Conservation (phyloP, 2,113 vertebrate genomes). For the Leuciscus idus region DNA sequence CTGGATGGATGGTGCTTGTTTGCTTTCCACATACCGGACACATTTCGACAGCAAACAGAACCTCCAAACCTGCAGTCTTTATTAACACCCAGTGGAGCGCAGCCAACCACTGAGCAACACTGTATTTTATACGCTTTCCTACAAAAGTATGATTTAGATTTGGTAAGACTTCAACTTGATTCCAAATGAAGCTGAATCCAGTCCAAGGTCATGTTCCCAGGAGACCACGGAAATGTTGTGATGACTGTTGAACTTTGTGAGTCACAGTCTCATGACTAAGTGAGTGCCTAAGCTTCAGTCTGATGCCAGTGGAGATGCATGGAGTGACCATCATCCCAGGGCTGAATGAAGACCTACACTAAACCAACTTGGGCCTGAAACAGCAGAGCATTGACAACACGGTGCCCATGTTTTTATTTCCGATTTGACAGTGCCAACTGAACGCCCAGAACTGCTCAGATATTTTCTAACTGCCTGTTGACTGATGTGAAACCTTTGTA, state of each 20-base stretch:
- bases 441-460: neutral
- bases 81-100: neutral
- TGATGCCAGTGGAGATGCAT: constrained; percentile 23
- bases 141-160: neutral
- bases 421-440: constrained; percentile 31
- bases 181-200: neutral
- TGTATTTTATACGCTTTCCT: constrained; percentile 29
- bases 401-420: constrained; percentile 24
- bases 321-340: neutral
- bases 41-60: neutral
- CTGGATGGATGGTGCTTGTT: neutral
- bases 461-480: constrained; percentile 18
- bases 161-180: neutral
- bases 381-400: constrained; percentile 26
- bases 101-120: neutral
- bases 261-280: constrained; percentile 20
- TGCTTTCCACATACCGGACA: neutral
- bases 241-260: neutral
- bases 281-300: constrained; percentile 31
- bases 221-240: neutral
- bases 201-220: neutral
- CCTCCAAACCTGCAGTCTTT: neutral
- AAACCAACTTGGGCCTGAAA: constrained; percentile 23
- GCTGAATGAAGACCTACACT: constrained; percentile 23
- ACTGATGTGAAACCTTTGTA: constrained; percentile 18